Percentiles rank a stretch among this genome's conserved stretches.
Conservation (phyloP, 1,140 invertebrate species). For the Drosophila repleta region DNA sequence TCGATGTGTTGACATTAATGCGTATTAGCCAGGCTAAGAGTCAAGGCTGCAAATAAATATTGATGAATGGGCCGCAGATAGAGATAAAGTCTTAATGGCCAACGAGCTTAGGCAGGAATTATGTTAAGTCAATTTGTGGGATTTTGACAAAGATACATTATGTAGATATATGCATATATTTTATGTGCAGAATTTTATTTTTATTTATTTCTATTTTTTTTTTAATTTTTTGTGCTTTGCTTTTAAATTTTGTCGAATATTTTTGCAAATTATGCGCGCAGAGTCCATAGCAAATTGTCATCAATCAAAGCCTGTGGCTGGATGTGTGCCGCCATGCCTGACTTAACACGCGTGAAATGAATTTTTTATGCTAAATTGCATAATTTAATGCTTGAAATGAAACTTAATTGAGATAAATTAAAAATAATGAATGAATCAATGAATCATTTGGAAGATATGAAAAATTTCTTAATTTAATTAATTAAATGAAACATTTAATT, state of each 20-base stretch:
- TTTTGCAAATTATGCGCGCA: too few species aligned
- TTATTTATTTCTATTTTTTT: too few species aligned
- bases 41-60: neutral
- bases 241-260: too few species aligned
- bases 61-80: neutral
- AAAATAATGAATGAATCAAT: too few species aligned
- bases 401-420: neutral
- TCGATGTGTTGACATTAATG: constrained; percentile 15
- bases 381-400: neutral
- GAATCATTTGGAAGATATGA: neutral
- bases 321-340: too few species aligned
- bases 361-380: neutral
- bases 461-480: neutral
- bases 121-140: too few species aligned
- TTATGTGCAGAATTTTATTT: too few species aligned
- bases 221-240: too few species aligned
- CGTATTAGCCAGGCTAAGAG: neutral
- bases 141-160: too few species aligned
- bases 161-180: too few species aligned
- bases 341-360: neutral
- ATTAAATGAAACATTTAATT: neutral
- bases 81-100: neutral
- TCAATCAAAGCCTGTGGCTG: neutral
- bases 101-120: neutral
- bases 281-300: too few species aligned